Conservation (phyloP, 2,888 invertebrate genomes). For the Amblyjoppa proteus region DNA sequence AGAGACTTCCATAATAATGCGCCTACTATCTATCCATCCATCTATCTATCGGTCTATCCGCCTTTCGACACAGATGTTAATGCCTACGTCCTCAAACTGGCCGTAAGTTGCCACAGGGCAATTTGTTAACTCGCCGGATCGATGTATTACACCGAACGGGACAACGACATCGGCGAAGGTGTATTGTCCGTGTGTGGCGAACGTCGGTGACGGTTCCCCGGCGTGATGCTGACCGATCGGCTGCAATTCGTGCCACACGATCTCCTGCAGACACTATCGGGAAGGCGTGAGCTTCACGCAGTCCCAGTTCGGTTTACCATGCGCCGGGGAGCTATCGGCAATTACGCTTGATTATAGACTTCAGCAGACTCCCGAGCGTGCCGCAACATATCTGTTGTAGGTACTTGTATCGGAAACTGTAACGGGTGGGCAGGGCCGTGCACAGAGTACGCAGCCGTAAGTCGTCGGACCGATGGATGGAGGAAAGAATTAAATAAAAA, state of each 20-base stretch:
- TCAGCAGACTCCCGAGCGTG: conserved; percentile 24
- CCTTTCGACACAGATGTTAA: conserved; percentile 69
- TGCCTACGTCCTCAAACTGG: conserved; percentile 46
- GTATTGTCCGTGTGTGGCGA: conserved; percentile 2
- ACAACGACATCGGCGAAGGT: conserved; percentile 7
- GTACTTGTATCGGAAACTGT: background rate
- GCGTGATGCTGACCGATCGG: conserved; percentile 4
- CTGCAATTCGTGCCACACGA: background rate
- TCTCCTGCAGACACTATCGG: background rate
- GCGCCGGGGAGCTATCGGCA: conserved; percentile 24
- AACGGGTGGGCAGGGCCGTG: conserved; percentile 25
- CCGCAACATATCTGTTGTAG: conserved; percentile 26
- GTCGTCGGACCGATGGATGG: too few species aligned
- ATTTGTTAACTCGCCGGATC: conserved; percentile 49
- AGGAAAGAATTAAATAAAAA: too few species aligned
- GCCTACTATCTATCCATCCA: conserved; percentile 11
- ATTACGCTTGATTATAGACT: conserved; percentile 58
- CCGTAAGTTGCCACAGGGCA: conserved; percentile 44
- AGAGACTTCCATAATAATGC: conserved; percentile 48
- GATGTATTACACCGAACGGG: conserved; percentile 30
- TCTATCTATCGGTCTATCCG: conserved; percentile 58
- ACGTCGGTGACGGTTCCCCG: background rate
- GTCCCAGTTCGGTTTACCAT: background rate
- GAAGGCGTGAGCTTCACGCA: background rate
- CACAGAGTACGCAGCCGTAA: background rate